Evolutionary conservation across 2,888 invertebrate genomes (phyloP), one percentile per base, ranked within the genome.

Genomic region (Omphaloscelis lunosa): DNA sequence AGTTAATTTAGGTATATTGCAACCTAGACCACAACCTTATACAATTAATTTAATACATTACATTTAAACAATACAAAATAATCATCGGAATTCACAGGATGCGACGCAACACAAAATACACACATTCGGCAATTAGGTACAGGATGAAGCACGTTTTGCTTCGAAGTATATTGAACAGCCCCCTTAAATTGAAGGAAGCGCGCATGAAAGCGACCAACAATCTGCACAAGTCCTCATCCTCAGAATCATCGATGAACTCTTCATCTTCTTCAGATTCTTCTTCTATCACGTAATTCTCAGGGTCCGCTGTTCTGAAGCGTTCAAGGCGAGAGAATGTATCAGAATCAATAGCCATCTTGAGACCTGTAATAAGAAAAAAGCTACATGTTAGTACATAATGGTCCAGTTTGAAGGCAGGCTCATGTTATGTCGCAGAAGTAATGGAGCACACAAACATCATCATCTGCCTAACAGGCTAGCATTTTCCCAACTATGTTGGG

Each of bases 161-260:
- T 5, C 8, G n/a, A 9, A 63, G 0, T 0, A 2, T 4, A 0
- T 63, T 8, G 0, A 63, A 39, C 15, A n/a, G 0, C 15, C 5
- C 62, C 9, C 39, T n/a, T 8, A 63, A 0, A 1, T 8, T n/a
- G 8, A 39, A n/a, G 1, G 0, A 9, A 17, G 6, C 2, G 27
- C 27, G 27, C 1, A 45, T 11, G 45, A 27, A 11, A 27, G 17
- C 20, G 20, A 0, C 3, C 11, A 65, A 20, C 7, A 65, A 45
- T 11, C 45, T 65, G 11, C 1, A 3, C 45, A 45, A 20, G 45
- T 65, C 41, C 41, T 41, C 41, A 17, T 41, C 41, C 9, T 27
- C 63, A 65, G 45, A 27, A 20, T 20, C 65, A 65, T 11, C 20
- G 20, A 45, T 17, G 7, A 27, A n/a, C 9, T 65, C 27, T 41